phyloP scores from a whole-genome alignment of 2,888 invertebrate species.

The Ectobius pallidus region DNA sequence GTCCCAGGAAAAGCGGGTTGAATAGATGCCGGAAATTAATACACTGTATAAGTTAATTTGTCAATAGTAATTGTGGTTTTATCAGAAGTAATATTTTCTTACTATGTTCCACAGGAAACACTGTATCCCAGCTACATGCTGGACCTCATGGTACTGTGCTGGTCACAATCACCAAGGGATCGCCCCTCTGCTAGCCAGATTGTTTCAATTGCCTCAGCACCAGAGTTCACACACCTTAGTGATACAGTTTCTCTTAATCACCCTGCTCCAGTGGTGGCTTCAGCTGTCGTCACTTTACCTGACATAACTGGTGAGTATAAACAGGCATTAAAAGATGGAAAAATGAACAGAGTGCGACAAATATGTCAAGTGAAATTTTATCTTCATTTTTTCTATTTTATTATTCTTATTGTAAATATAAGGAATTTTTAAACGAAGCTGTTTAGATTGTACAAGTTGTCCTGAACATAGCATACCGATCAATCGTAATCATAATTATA shows the following conservation, averaged over 20 bases:
- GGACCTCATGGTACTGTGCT: conserved; percentile 95
- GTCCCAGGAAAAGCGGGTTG: too few species aligned
- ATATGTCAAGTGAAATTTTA: background rate
- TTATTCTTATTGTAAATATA: background rate
- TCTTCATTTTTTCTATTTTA: background rate
- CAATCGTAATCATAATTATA: too few species aligned
- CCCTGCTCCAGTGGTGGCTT: conserved; percentile 68
- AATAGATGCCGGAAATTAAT: too few species aligned
- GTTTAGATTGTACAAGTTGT: too few species aligned
- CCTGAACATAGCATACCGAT: too few species aligned
- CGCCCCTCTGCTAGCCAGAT: conserved; percentile 95
- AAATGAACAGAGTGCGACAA: too few species aligned
- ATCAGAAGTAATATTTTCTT: background rate
- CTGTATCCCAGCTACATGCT: conserved; percentile 86
- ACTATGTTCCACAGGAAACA: conserved; percentile 64
- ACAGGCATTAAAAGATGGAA: too few species aligned
- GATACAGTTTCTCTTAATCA: conserved; percentile 79
- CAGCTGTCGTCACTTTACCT: conserved; percentile 53
- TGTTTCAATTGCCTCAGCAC: conserved; percentile 88
- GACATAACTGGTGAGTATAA: conserved; percentile 22
- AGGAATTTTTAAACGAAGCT: too few species aligned
- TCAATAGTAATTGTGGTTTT: too few species aligned
- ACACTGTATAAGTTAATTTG: too few species aligned
- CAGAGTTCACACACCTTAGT: conserved; percentile 89
- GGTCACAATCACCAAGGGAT: conserved; percentile 84